Conservation (phyloP, 2,113 vertebrate species). For the Seriola dumerili region DNA sequence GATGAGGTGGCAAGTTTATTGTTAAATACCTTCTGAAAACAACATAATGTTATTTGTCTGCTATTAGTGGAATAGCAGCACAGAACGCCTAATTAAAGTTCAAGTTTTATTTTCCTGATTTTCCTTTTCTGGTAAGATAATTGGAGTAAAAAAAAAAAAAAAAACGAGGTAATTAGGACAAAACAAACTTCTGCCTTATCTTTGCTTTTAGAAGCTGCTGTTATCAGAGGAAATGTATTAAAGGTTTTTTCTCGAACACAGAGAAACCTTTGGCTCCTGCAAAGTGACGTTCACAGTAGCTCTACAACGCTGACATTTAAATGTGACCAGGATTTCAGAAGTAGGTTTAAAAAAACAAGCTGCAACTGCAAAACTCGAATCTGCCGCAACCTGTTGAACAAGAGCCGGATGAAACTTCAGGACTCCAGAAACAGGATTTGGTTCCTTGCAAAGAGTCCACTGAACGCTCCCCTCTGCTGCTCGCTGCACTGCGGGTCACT, state of each 20-base stretch:
- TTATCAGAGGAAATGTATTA: conserved; percentile 48
- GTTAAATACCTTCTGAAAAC: conserved; percentile 5
- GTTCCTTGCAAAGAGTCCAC: neutral
- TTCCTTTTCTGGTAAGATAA: conserved; percentile 34
- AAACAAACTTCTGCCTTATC: conserved; percentile 27
- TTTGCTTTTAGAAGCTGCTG: conserved; percentile 40
- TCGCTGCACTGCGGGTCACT: conserved; percentile 31
- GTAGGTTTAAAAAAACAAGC: conserved; percentile 51
- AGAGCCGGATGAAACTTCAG: conserved; percentile 50
- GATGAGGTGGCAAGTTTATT: conserved; percentile 27
- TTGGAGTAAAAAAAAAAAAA: neutral
- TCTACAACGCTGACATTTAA: conserved; percentile 31
- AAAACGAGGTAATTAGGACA: conserved; percentile 39
- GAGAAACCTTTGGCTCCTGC: conserved; percentile 30
- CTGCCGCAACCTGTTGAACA: conserved; percentile 74
- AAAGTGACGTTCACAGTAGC: conserved; percentile 10
- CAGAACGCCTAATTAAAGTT: conserved; percentile 41
- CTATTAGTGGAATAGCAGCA: neutral
- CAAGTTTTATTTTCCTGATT: conserved; percentile 45
- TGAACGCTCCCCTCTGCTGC: conserved; percentile 17
- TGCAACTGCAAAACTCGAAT: conserved; percentile 44
- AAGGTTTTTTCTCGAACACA: conserved; percentile 20
- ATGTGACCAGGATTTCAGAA: conserved; percentile 28
- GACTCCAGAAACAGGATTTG: conserved; percentile 51
- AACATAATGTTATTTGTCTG: conserved; percentile 6